A percentile compares a stretch with the other conserved stretches of the same genome.
Evolutionary conservation across 2,888 invertebrate species (phyloP).

Genomic region (Sesia bembeciformis): DNA sequence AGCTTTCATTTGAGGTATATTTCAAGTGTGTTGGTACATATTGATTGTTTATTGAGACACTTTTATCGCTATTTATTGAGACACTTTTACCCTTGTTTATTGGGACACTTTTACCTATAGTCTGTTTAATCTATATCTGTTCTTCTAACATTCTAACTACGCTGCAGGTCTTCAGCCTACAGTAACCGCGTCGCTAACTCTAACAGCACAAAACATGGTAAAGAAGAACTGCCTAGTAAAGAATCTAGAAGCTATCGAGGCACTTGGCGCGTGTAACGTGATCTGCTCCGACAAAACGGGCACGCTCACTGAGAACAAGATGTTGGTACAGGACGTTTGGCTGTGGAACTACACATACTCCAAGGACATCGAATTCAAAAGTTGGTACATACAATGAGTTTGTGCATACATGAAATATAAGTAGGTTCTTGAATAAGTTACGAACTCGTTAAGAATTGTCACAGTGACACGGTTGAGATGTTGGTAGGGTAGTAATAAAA

Average conservation of each 20-base stretch:
- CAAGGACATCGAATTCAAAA: neutral
- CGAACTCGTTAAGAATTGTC: no score
- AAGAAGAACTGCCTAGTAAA: slow-evolving; percentile 98
- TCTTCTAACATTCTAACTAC: neutral
- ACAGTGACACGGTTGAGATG: no score
- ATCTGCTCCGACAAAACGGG: slow-evolving; percentile 99
- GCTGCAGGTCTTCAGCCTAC: slow-evolving; percentile 89
- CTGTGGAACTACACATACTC: slow-evolving; percentile 88
- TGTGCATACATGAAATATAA: no score
- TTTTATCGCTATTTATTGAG: no score
- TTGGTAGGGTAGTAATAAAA: no score
- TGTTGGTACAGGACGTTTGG: slow-evolving; percentile 99
- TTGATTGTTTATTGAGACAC: no score
- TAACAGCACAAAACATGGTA: slow-evolving; percentile 99
- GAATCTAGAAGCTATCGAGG: slow-evolving; percentile 99
- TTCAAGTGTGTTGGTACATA: no score
- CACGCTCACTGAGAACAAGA: slow-evolving; percentile 97
- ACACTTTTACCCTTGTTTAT: no score
- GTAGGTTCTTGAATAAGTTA: no score
- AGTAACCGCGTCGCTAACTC: slow-evolving; percentile 96
- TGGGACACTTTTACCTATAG: no score
- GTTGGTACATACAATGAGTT: neutral
- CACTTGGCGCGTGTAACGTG: slow-evolving; percentile 96
- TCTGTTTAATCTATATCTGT: no score
- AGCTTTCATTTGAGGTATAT: neutral